Percentiles rank a stretch among this genome's conserved stretches.
Conservation (phyloP, 2,797 vertebrate genomes). For the Tamandua tetradactyla region DNA sequence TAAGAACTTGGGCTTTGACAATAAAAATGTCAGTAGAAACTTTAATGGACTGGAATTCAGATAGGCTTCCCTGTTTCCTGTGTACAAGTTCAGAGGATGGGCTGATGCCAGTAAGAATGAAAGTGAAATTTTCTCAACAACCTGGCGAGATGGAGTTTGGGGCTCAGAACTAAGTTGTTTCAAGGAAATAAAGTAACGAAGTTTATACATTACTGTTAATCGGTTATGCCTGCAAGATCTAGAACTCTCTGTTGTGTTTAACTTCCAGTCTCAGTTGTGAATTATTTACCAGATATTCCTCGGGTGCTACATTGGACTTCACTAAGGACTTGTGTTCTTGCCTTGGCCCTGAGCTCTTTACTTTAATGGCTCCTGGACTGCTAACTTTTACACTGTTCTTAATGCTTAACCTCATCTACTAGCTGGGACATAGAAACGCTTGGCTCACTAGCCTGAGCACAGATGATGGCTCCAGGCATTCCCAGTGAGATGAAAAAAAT, state of each 20-base stretch:
- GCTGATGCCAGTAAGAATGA: neutral
- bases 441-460: neutral
- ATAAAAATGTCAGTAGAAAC: neutral
- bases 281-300: neutral
- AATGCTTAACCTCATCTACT: neutral
- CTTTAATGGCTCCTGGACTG: neutral
- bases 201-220: neutral
- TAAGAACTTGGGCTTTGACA: neutral
- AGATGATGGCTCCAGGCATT: neutral
- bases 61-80: neutral
- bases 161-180: neutral
- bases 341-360: neutral
- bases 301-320: neutral
- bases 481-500: neutral
- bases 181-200: neutral
- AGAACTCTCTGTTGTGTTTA: neutral
- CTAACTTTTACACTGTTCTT: neutral
- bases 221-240: neutral
- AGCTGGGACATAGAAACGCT: neutral
- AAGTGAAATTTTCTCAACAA: neutral
- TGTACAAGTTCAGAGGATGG: neutral
- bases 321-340: neutral
- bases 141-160: neutral
- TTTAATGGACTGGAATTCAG: neutral
- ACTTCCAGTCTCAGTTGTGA: neutral